Evolutionary conservation across 2,797 vertebrate species (phyloP).

Genomic region (Sebastes diaconus): DNA sequence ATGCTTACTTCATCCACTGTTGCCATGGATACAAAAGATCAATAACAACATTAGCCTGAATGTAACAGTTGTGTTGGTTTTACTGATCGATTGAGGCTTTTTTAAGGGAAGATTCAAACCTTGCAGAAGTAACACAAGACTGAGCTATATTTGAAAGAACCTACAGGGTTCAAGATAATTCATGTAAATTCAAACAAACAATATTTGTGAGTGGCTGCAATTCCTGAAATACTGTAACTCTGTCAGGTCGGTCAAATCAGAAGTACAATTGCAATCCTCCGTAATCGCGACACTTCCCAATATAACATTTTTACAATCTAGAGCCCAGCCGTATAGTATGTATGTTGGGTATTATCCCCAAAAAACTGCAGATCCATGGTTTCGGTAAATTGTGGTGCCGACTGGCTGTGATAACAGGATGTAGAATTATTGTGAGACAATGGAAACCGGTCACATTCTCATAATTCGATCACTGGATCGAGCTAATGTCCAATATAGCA

Average conservation of each 20-base stretch:
- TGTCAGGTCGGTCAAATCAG: not conserved
- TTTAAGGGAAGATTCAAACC: not conserved
- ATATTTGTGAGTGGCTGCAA: not conserved
- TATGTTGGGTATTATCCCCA: too few relatives aligned
- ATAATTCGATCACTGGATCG: too few relatives aligned
- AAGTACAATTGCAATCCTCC: not conserved
- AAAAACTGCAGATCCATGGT: too few relatives aligned
- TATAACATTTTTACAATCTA: not conserved
- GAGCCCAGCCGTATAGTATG: too few relatives aligned
- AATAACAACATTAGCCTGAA: slow-evolving; percentile 10
- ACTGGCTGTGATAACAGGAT: too few relatives aligned
- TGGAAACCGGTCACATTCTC: too few relatives aligned
- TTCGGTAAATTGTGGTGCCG: too few relatives aligned
- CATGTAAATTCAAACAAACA: not conserved
- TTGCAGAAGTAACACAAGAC: not conserved
- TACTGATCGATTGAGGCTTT: not conserved
- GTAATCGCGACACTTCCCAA: not conserved
- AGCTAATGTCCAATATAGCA: too few relatives aligned
- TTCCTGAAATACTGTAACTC: not conserved
- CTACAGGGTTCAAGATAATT: not conserved
- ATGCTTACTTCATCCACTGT: slow-evolving; percentile 20
- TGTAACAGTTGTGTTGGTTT: not conserved
- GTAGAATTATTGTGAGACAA: too few relatives aligned
- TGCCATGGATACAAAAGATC: slow-evolving; percentile 3
- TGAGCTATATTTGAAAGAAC: not conserved